Conservation (phyloP, 1,140 invertebrate species). For the Drosophila nebulosa region DNA sequence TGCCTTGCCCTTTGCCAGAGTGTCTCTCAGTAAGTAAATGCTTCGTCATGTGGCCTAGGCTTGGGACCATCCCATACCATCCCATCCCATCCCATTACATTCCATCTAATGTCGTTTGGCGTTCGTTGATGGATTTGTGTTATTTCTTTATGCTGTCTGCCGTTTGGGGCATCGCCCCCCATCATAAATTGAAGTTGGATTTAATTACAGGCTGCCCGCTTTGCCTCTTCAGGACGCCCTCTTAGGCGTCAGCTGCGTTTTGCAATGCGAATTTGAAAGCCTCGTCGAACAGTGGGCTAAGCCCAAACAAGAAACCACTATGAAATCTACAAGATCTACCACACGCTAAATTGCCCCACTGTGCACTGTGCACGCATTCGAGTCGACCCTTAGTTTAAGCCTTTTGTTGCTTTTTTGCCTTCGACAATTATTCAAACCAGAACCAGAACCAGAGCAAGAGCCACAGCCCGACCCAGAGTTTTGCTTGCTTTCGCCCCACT, state of each 20-base stretch:
- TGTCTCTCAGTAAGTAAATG: not conserved
- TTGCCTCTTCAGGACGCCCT: constrained; percentile 28
- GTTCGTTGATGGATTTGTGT: constrained; percentile 66
- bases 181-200: constrained; percentile 68
- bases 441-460: not conserved
- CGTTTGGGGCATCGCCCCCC: constrained; percentile 24
- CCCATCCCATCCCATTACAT: constrained; percentile 1
- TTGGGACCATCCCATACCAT: not conserved
- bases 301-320: not conserved
- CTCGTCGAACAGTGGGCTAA: constrained; percentile 6
- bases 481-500: not conserved
- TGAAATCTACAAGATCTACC: no score
- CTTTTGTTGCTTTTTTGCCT: not conserved
- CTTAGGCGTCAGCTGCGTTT: constrained; percentile 31
- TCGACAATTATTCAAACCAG: constrained; percentile 55
- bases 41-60: constrained; percentile 20
- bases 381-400: not conserved
- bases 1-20: not conserved
- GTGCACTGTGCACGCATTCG: not conserved
- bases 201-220: constrained; percentile 60
- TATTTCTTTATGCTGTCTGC: constrained; percentile 60
- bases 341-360: not conserved
- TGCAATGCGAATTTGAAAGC: constrained; percentile 29
- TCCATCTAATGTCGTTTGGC: constrained; percentile 53
- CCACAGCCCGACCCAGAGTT: not conserved